These are phyloP conservation scores for Cololabis saira DNA, from an alignment of 2,113 vertebrate species.

Conservation along the genomic window DNA sequence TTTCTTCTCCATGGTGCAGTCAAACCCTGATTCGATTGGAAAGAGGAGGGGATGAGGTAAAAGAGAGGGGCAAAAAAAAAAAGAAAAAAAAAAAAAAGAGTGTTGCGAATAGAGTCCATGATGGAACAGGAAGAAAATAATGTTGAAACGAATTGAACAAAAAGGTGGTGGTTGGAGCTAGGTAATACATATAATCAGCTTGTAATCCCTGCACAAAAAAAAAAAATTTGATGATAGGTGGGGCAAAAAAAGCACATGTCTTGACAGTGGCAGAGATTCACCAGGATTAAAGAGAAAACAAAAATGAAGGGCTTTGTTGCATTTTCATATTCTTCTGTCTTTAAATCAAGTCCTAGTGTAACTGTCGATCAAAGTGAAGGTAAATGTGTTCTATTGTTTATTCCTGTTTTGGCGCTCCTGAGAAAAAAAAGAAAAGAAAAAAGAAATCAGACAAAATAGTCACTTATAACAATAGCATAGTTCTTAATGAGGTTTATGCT, in stretches of 20 bases:
- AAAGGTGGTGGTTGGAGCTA: slow-evolving; percentile 68
- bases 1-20: slow-evolving; percentile 69
- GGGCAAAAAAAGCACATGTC: slow-evolving; percentile 83
- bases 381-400: slow-evolving; percentile 89
- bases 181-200: slow-evolving; percentile 82
- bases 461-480: slow-evolving; percentile 7
- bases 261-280: slow-evolving; percentile 84
- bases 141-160: slow-evolving; percentile 59
- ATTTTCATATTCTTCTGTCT: slow-evolving; percentile 78
- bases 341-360: slow-evolving; percentile 83
- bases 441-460: slow-evolving; percentile 21
- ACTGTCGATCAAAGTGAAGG: slow-evolving; percentile 82
- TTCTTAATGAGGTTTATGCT: neutral
- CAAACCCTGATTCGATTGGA: slow-evolving; percentile 79
- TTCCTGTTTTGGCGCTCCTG: slow-evolving; percentile 94
- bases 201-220: slow-evolving; percentile 87
- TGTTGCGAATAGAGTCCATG: slow-evolving; percentile 68
- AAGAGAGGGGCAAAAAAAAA: slow-evolving; percentile 57
- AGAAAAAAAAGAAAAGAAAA: slow-evolving; percentile 47
- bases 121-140: slow-evolving; percentile 62
- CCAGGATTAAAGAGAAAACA: slow-evolving; percentile 79
- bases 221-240: slow-evolving; percentile 79
- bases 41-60: slow-evolving; percentile 43
- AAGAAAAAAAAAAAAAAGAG: slow-evolving; percentile 44
- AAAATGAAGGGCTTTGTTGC: slow-evolving; percentile 72